A percentile compares a stretch with the other conserved stretches of the same genome.
These are phyloP conservation scores for Gerris buenoi DNA, from an alignment of 1,140 invertebrate genomes.

Conservation along the genomic window DNA sequence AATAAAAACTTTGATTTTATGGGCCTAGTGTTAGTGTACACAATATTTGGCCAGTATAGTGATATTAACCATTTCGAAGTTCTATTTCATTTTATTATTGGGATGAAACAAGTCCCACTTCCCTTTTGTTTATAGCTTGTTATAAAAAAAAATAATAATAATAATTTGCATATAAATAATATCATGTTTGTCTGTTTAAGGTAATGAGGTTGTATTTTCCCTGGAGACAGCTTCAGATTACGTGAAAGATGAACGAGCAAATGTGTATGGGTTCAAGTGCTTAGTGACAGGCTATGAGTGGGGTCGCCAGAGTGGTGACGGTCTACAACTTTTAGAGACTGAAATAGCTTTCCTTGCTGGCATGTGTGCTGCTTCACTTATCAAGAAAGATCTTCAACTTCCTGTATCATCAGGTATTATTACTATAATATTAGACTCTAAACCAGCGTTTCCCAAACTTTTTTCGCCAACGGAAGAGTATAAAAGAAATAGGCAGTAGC, in stretches of 20 bases:
- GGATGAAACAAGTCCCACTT: too few species aligned
- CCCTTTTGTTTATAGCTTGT: too few species aligned
- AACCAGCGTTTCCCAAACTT: too few species aligned
- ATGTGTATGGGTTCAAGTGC: constrained; percentile 81
- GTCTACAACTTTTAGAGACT: constrained; percentile 67
- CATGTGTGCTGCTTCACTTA: constrained; percentile 73
- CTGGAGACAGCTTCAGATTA: constrained; percentile 91
- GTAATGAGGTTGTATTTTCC: constrained; percentile 87
- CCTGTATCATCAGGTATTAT: constrained; percentile 48
- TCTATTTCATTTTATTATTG: too few species aligned
- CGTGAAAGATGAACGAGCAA: constrained; percentile 73
- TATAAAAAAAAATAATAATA: not conserved
- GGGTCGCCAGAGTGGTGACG: constrained; percentile 37
- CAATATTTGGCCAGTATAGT: too few species aligned
- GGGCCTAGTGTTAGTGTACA: too few species aligned
- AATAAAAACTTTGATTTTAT: too few species aligned
- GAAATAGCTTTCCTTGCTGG: constrained; percentile 82
- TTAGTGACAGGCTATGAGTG: constrained; percentile 85
- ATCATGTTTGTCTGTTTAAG: constrained; percentile 28
- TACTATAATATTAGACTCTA: too few species aligned
- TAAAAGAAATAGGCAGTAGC: too few species aligned
- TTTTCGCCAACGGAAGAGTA: too few species aligned
- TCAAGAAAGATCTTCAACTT: constrained; percentile 68
- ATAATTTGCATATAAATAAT: not conserved
- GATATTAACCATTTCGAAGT: too few species aligned